Percentiles rank a stretch among this genome's conserved stretches.
Evolutionary conservation across 2,797 vertebrate genomes (phyloP).

Genomic region (Dicrostonyx torquatus): DNA sequence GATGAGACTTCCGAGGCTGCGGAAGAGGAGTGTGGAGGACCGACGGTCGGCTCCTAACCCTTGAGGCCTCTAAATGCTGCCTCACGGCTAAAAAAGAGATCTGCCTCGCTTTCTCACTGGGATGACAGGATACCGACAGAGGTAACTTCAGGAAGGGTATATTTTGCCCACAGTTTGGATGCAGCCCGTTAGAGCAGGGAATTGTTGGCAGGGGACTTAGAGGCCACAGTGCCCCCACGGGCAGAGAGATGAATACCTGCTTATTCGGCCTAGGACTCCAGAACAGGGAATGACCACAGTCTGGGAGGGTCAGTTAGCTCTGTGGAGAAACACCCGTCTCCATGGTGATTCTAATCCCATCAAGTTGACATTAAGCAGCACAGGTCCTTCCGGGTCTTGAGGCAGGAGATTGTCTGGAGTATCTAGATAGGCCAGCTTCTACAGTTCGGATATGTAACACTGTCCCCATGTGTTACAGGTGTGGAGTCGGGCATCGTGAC

Average conservation of each 20-base stretch:
- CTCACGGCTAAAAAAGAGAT: not conserved
- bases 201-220: not conserved
- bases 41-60: rapidly evolving
- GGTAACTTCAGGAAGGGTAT: no score
- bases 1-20: not conserved
- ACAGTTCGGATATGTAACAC: not conserved
- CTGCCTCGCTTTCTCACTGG: not conserved
- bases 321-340: not conserved
- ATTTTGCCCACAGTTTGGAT: not conserved
- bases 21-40: not conserved
- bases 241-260: not conserved
- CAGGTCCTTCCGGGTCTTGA: not conserved
- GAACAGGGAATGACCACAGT: not conserved
- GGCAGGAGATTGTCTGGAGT: not conserved
- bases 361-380: not conserved
- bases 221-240: not conserved
- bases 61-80: no score
- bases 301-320: not conserved
- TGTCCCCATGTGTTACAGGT: not conserved
- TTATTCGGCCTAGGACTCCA: not conserved
- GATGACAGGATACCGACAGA: not conserved
- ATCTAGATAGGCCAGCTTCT: not conserved
- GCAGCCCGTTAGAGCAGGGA: not conserved
- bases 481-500: not conserved
- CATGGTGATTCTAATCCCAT: not conserved